Evolutionary conservation across 2,888 invertebrate genomes (phyloP).

Genomic region (Apamea monoglypha): DNA sequence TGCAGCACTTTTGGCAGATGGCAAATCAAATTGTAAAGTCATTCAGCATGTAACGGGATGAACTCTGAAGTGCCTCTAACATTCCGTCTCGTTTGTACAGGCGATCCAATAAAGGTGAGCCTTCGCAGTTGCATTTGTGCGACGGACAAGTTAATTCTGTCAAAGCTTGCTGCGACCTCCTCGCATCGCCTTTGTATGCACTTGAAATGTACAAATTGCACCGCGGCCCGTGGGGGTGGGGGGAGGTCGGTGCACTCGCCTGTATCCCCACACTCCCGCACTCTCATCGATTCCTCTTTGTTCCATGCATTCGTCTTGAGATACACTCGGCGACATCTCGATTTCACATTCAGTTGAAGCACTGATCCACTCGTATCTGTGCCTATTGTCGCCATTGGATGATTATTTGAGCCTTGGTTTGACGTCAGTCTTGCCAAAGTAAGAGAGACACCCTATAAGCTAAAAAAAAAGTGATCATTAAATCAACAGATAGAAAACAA

Average conservation of each 20-base stretch:
- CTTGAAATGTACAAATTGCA: slow-evolving; percentile 91
- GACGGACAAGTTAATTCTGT: slow-evolving; percentile 90
- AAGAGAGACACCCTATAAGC: not conserved
- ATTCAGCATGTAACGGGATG: slow-evolving; percentile 43
- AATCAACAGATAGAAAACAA: not conserved
- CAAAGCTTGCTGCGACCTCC: slow-evolving; percentile 88
- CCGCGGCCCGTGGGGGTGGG: slow-evolving; percentile 82
- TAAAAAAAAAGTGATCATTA: not conserved
- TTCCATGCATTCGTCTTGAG: slow-evolving; percentile 88
- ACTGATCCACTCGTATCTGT: slow-evolving; percentile 73
- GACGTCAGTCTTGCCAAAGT: not conserved
- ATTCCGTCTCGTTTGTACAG: slow-evolving; percentile 76
- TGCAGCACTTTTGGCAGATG: slow-evolving; percentile 2
- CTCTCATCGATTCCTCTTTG: slow-evolving; percentile 89
- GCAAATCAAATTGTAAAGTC: slow-evolving; percentile 39
- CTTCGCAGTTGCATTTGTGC: slow-evolving; percentile 82
- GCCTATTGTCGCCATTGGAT: slow-evolving; percentile 1
- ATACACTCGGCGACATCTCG: slow-evolving; percentile 86
- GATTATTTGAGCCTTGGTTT: not conserved
- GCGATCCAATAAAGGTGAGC: slow-evolving; percentile 86
- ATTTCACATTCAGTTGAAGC: slow-evolving; percentile 84
- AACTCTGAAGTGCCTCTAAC: slow-evolving; percentile 68
- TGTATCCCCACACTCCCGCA: slow-evolving; percentile 81
- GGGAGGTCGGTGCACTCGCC: slow-evolving; percentile 87
- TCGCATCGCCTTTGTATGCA: slow-evolving; percentile 89